Percentiles rank a stretch among this genome's conserved stretches.
Evolutionary conservation across 2,888 invertebrate genomes (phyloP).

Genomic region (Caenorhabditis parvicauda): DNA sequence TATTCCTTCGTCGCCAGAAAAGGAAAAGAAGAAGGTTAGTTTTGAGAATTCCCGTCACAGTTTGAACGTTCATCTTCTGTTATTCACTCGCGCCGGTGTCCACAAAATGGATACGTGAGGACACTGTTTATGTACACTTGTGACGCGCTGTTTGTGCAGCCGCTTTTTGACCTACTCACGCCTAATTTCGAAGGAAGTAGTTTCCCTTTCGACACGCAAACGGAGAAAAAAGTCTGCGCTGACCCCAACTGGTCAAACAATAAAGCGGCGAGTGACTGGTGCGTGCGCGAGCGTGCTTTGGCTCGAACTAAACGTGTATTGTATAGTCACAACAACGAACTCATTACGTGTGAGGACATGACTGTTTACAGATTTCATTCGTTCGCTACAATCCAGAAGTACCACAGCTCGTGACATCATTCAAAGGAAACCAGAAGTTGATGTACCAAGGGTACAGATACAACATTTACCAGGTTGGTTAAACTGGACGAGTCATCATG

Average conservation of each 20-base stretch:
- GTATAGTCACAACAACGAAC: too few relatives aligned
- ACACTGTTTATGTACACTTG: background rate
- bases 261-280: too few relatives aligned
- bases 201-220: too few relatives aligned
- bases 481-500: background rate
- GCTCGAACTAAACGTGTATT: too few relatives aligned
- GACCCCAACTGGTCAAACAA: too few relatives aligned
- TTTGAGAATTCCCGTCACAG: too few relatives aligned
- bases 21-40: conserved; percentile 44
- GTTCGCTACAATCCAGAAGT: conserved; percentile 54
- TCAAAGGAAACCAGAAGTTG: conserved; percentile 61
- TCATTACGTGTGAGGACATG: too few relatives aligned
- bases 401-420: conserved; percentile 59
- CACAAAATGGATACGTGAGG: background rate
- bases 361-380: conserved; percentile 32
- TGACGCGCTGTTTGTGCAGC: background rate
- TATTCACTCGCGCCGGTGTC: background rate
- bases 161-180: background rate
- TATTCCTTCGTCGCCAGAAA: conserved; percentile 43
- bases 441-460: conserved; percentile 61
- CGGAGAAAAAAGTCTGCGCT: too few relatives aligned
- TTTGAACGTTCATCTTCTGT: background rate
- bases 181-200: background rate
- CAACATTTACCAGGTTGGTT: conserved; percentile 57
- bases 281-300: too few relatives aligned